Base-by-base conservation (phyloP, 2,797 vertebrate genomes). In the Margarornis squamiger region DNA sequence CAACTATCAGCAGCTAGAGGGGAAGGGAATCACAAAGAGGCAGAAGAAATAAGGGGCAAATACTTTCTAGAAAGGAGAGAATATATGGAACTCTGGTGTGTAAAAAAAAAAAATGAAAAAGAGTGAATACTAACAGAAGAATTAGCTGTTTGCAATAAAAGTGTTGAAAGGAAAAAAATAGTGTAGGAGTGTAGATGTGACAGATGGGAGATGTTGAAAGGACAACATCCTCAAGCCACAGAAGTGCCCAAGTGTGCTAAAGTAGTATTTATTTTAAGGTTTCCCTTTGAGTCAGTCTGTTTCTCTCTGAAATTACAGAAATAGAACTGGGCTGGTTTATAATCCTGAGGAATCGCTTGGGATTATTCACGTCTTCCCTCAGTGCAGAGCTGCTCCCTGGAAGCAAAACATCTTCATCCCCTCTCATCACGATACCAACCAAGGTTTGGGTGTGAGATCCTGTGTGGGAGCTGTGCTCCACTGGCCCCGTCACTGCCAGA, bases 401-500 rank as follows among this genome's bases (percentile, higher is more conserved):
- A 30, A 51, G 26, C 18, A 6, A 75, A 89, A 49, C 0, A 1
- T 9, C 66, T 61, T 86, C 34, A 23, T 52, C 43, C 77, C 55
- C n/a, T 34, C 27, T 20, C 18, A 22, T 73, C 36, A 30, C 1
- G 1, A 0, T 76, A 59, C 46, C n/a, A 51, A 27, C 3, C 22
- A n/a, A 54, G 1, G 1, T 72, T 55, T 52, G 45, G 49, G 39
- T 1, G 1, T 1, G 0, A 52, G 49, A 48, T 38, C 36, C 73
- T n/a, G 36, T 2, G 2, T 23, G 34, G 14, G 26, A 21, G 11
- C 43, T 0, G 0, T 23, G 27, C 30, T 66, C 8, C 14, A 8
- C 38, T 24, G 19, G 4, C 0, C 6, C 34, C 16, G 12, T 72
- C 12, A 3, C 29, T 34, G 41, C 62, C 7, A 1, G 21, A 34